These are phyloP conservation scores for Suillia variegata DNA, from an alignment of 2,888 invertebrate genomes.

Conservation along the genomic window DNA sequence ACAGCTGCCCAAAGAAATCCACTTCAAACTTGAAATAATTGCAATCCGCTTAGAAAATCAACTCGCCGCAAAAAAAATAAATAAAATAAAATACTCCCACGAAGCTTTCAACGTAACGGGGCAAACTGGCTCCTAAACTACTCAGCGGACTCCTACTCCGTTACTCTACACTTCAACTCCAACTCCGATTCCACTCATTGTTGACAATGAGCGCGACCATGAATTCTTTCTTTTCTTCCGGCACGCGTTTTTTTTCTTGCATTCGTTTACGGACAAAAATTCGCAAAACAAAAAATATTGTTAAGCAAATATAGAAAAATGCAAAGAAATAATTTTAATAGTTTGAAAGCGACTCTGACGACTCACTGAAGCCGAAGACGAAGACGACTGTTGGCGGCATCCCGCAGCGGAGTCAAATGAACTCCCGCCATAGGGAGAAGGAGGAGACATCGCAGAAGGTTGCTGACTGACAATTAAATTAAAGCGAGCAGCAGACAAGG, in stretches of 20 bases:
- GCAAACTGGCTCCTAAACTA: too few species aligned
- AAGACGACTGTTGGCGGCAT: background rate
- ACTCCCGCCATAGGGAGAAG: background rate
- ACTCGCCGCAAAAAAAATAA: too few species aligned
- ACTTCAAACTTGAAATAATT: background rate
- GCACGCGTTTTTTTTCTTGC: background rate
- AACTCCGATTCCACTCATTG: background rate
- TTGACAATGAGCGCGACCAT: constrained; percentile 6
- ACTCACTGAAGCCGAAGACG: too few species aligned
- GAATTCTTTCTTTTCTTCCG: constrained; percentile 10
- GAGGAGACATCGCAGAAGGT: background rate
- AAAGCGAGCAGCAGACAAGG: background rate
- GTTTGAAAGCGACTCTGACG: background rate
- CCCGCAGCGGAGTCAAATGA: background rate
- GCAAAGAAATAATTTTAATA: background rate
- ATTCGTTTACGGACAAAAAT: background rate
- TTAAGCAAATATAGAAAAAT: too few species aligned
- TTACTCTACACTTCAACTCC: too few species aligned
- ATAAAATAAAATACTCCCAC: background rate
- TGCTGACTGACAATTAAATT: background rate
- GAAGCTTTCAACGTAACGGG: too few species aligned
- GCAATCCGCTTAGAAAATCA: background rate
- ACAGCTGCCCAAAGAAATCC: too few species aligned
- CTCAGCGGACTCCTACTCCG: too few species aligned
- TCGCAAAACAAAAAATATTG: background rate